Evolutionary conservation across 64 coral and sea anemone species (phyloP), one percentile per base, ranked within the genome.

Genomic region (Actinia tenebrosa): DNA sequence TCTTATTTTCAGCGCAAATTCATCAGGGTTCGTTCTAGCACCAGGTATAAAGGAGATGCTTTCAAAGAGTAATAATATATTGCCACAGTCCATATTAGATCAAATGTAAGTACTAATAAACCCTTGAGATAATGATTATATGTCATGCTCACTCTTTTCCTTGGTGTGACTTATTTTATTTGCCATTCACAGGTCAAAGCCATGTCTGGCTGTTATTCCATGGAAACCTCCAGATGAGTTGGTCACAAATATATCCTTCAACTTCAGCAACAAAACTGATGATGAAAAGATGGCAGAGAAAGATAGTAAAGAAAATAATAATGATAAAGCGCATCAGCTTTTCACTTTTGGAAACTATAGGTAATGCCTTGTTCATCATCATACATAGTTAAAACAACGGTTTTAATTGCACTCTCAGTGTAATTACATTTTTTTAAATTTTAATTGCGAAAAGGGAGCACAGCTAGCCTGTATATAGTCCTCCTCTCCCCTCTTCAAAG

Each of bases 201-300:
- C 90, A 17, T 91, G 85, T 54, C 44, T 91, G 7, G 85, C 90
- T 30, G 79, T 91, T 46, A 80, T 91, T 75, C 90, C 90, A 1
- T 91, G 90, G 90, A 91, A 87, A 83, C 79, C 58, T 87, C 90
- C 84, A 22, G 85, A 91, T 69, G 86, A 91, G 4, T 55, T 85
- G 20, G 10, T 85, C 4, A 43, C n/a, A 18, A 85, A 59, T 43
- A 62, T 64, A 30, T 30, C 54, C 53, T 85, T 61, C 9, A 61
- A 85, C 83, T 85, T 85, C 17, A 58, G 19, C 20, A 52, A 85
- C 43, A 85, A 85, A 64, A 85, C 83, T 25, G 83, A 85, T 64
- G 83, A 85, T 85, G 83, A 85, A 46, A 85, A 85, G 53, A 54
- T 64, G 26, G 60, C 54, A 45, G 83, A 85, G 46, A 85, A 85